Conservation (phyloP, 2,888 invertebrate species). For the Agonopterix alstromeriana region DNA sequence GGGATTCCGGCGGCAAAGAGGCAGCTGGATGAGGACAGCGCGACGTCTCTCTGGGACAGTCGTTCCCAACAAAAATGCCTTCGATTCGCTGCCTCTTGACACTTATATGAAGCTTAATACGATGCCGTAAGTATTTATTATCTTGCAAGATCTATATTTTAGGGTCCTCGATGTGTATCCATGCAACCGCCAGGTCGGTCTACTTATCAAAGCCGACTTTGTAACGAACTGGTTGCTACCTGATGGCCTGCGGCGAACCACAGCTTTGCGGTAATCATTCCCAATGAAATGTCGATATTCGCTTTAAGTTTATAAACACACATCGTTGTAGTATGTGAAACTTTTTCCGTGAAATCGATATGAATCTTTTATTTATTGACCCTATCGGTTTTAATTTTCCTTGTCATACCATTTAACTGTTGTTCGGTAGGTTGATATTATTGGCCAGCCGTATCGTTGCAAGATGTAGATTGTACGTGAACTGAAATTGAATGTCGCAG, state of each 20-base stretch:
- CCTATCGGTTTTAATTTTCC: not conserved
- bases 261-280: conserved; percentile 44
- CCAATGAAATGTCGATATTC: conserved; percentile 31
- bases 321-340: conserved; percentile 1
- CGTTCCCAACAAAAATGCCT: conserved; percentile 38
- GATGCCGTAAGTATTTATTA: conserved; percentile 59
- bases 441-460: not conserved
- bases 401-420: no score
- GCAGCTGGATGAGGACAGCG: conserved; percentile 68
- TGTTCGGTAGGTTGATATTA: not conserved
- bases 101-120: conserved; percentile 66
- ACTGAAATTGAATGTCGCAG: not conserved
- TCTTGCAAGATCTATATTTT: conserved; percentile 1
- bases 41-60: conserved; percentile 58
- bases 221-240: conserved; percentile 46
- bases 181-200: conserved; percentile 37
- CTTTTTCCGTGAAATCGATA: conserved; percentile 4
- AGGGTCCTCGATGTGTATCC: conserved; percentile 13
- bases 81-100: conserved; percentile 49
- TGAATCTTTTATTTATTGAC: conserved; percentile 1
- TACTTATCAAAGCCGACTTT: conserved; percentile 43
- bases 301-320: conserved; percentile 19
- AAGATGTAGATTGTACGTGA: conserved; percentile 1
- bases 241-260: conserved; percentile 33
- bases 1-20: conserved; percentile 64